phyloP scores from a whole-genome alignment of 2,888 invertebrate species.

The Hydrotaea diabolus region DNA sequence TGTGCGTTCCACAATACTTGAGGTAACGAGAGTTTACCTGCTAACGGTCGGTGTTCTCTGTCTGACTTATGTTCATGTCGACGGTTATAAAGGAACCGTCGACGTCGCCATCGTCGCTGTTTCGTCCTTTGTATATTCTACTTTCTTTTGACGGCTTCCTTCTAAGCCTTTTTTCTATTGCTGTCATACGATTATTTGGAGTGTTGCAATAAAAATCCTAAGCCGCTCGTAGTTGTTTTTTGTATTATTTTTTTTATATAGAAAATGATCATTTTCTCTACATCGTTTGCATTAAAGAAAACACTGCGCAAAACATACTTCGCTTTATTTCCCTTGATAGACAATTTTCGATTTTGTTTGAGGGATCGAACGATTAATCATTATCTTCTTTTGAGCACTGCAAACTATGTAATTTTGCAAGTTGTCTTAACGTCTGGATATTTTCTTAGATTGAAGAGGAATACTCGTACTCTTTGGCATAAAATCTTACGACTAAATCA shows the following conservation, averaged over 20 bases:
- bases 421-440: too few relatives aligned
- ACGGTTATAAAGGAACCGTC: conserved; percentile 9
- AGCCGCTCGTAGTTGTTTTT: conserved; percentile 30
- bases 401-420: too few relatives aligned
- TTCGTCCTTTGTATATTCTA: not conserved
- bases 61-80: not conserved
- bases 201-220: conserved; percentile 36
- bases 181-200: not conserved
- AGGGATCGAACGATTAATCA: too few relatives aligned
- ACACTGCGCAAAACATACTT: conserved; percentile 13
- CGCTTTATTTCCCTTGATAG: too few relatives aligned
- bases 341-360: too few relatives aligned
- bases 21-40: conserved; percentile 23
- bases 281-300: not conserved
- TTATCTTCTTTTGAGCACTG: too few relatives aligned
- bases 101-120: not conserved
- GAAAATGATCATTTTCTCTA: not conserved
- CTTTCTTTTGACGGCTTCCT: conserved; percentile 17
- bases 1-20: conserved; percentile 29
- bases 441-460: too few relatives aligned
- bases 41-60: not conserved
- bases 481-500: too few relatives aligned
- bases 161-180: conserved; percentile 3
- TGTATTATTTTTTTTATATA: conserved; percentile 21
- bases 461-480: too few relatives aligned